These are phyloP conservation scores for Oceanodroma tethys DNA, from an alignment of 2,113 vertebrate genomes.

Conservation along the genomic window DNA sequence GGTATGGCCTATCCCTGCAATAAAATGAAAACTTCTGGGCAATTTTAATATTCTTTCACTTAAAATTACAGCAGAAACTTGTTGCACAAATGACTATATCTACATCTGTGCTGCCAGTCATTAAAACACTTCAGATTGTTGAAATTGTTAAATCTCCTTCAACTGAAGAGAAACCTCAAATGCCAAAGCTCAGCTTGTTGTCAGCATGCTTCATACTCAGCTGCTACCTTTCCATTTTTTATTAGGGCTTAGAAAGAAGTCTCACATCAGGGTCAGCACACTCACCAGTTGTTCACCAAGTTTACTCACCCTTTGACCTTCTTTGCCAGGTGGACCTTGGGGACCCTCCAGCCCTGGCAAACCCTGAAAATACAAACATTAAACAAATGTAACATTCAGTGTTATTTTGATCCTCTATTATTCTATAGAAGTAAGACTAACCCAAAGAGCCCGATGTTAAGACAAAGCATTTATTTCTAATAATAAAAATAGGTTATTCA, in stretches of 20 bases:
- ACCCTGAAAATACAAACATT: conserved; percentile 71
- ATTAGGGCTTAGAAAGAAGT: conserved; percentile 41
- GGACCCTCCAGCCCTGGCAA: conserved; percentile 77
- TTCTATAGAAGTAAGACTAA: neutral
- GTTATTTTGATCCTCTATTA: neutral
- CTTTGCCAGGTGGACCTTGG: conserved; percentile 85
- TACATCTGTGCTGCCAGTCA: conserved; percentile 51
- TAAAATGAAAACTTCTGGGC: neutral
- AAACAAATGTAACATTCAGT: neutral
- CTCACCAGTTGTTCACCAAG: conserved; percentile 50
- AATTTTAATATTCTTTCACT: neutral
- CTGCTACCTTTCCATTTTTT: conserved; percentile 49
- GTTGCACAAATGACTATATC: neutral
- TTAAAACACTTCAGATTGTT: conserved; percentile 31
- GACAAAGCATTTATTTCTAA: conserved; percentile 24
- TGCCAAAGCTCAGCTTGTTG: conserved; percentile 41
- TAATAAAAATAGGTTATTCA: neutral
- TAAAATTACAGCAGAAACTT: neutral
- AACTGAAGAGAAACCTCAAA: conserved; percentile 32
- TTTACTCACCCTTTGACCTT: conserved; percentile 97
- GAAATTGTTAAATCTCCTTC: conserved; percentile 33
- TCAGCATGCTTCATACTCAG: conserved; percentile 54
- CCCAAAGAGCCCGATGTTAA: conserved; percentile 16
- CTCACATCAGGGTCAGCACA: neutral
- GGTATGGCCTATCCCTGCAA: neutral